Conservation (phyloP, 2,797 vertebrate genomes). For the Cirrhinus molitorella region DNA sequence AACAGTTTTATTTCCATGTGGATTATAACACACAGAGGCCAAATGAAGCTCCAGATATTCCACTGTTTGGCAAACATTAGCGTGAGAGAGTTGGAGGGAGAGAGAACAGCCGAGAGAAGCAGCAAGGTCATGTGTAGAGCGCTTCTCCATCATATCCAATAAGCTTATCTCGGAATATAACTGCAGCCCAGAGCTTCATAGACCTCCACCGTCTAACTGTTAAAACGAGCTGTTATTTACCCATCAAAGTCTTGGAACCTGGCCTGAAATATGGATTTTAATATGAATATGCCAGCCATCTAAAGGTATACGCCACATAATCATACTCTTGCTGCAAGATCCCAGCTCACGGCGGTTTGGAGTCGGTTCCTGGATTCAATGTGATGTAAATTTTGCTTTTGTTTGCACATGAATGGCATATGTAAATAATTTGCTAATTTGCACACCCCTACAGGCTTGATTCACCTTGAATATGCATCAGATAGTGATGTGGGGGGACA, state of each 20-base stretch:
- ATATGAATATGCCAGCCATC: slow-evolving; percentile 27
- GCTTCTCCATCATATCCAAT: slow-evolving; percentile 47
- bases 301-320: slow-evolving; percentile 9
- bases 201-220: slow-evolving; percentile 20
- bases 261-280: slow-evolving; percentile 41
- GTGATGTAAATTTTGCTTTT: slow-evolving; percentile 47
- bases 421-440: slow-evolving; percentile 53
- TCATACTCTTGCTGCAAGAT: slow-evolving; percentile 1
- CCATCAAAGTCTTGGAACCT: slow-evolving; percentile 37
- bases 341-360: slow-evolving; percentile 31
- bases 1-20: slow-evolving; percentile 54
- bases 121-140: slow-evolving; percentile 39
- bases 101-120: slow-evolving; percentile 9
- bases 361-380: slow-evolving; percentile 27
- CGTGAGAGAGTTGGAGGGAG: neutral
- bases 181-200: slow-evolving; percentile 23
- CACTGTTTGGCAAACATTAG: slow-evolving; percentile 40
- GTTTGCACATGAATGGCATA: slow-evolving; percentile 48
- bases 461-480: slow-evolving; percentile 43
- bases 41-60: slow-evolving; percentile 32
- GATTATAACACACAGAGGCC: slow-evolving; percentile 44
- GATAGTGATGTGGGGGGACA: slow-evolving; percentile 30
- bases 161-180: slow-evolving; percentile 41
- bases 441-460: slow-evolving; percentile 36
- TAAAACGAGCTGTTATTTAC: slow-evolving; percentile 40